Conservation (phyloP, 2,888 invertebrate species). For the Pollenia angustigena region DNA sequence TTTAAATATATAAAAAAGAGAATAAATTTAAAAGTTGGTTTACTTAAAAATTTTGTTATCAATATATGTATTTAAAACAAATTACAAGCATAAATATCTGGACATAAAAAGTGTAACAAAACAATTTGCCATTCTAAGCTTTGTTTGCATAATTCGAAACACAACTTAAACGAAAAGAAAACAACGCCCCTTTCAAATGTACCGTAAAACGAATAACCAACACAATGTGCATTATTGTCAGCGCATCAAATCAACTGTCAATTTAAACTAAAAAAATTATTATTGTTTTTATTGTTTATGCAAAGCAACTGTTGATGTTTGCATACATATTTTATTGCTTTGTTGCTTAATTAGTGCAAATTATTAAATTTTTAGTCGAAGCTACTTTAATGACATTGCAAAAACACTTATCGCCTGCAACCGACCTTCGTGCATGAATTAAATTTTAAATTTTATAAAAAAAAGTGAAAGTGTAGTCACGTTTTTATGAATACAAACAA, state of each 20-base stretch:
- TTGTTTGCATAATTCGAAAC: constrained; percentile 58
- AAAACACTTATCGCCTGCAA: background rate
- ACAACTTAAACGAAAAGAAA: constrained; percentile 42
- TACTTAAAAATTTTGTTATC: constrained; percentile 27
- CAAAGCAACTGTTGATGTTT: constrained; percentile 37
- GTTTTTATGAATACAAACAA: too few species aligned
- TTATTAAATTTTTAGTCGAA: constrained; percentile 23
- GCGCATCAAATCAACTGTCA: constrained; percentile 36
- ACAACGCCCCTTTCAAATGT: constrained; percentile 58
- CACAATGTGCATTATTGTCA: constrained; percentile 28
- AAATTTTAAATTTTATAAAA: background rate
- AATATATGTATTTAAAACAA: constrained; percentile 61
- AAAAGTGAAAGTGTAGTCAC: too few species aligned
- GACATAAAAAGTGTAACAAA: constrained; percentile 6
- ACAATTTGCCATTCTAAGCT: constrained; percentile 16
- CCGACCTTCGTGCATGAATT: constrained; percentile 14
- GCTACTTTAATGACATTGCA: background rate
- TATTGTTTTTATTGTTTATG: constrained; percentile 2
- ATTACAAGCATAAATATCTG: background rate
- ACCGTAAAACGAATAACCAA: constrained; percentile 4
- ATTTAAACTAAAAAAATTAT: background rate
- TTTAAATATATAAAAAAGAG: constrained; percentile 29
- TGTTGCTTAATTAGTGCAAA: constrained; percentile 55
- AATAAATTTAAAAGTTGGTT: constrained; percentile 26
- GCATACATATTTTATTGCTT: constrained; percentile 14